These are phyloP conservation scores for Tillus elongatus DNA, from an alignment of 2,888 invertebrate genomes.

Conservation along the genomic window DNA sequence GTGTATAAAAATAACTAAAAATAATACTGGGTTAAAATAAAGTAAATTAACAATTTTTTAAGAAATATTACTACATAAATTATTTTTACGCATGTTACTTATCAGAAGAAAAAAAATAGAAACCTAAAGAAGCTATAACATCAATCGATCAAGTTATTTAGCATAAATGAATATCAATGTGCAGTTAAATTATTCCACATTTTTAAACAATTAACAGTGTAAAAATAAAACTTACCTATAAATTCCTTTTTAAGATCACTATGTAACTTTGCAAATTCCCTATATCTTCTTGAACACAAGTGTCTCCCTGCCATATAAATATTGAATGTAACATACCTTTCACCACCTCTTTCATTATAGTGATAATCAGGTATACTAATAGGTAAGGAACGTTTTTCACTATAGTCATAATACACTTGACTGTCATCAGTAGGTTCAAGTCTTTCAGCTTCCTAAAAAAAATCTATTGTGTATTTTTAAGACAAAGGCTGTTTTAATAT, in stretches of 20 bases:
- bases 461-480: too few relatives aligned
- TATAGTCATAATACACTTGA: conserved; percentile 78
- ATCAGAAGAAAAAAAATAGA: too few relatives aligned
- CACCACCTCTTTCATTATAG: conserved; percentile 75
- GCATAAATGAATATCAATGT: not conserved
- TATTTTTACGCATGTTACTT: too few relatives aligned
- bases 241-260: conserved; percentile 87
- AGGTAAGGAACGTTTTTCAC: conserved; percentile 84
- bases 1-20: too few relatives aligned
- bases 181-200: not conserved
- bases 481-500: too few relatives aligned
- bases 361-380: conserved; percentile 94
- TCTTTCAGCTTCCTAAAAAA: conserved; percentile 67
- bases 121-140: too few relatives aligned
- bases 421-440: conserved; percentile 77
- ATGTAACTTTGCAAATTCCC: conserved; percentile 89
- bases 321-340: conserved; percentile 91
- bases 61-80: too few relatives aligned
- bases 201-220: too few relatives aligned
- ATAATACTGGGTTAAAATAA: too few relatives aligned
- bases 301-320: conserved; percentile 99
- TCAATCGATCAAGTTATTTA: not conserved
- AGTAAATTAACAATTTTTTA: too few relatives aligned
- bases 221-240: conserved; percentile 49
- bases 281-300: conserved; percentile 89